phyloP scores from a whole-genome alignment of 2,888 invertebrate genomes.

The Tinea semifulvella region DNA sequence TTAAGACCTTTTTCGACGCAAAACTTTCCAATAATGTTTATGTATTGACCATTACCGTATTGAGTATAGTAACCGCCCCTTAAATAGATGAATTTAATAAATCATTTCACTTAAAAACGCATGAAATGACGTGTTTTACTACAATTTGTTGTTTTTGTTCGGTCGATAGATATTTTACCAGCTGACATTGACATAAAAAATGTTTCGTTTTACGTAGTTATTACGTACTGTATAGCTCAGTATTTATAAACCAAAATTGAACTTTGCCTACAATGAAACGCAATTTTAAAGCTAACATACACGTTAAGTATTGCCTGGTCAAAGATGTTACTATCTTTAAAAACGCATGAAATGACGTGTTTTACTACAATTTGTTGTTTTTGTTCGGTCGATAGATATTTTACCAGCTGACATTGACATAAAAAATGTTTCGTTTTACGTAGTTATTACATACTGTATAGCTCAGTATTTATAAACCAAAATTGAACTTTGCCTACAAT shows the following conservation, averaged over 20 bases:
- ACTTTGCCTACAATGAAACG: no score
- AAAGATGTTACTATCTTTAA: no score
- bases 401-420: slow-evolving; percentile 8
- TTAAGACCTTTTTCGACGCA: not conserved
- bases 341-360: slow-evolving; percentile 8
- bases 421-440: not conserved
- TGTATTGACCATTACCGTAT: not conserved
- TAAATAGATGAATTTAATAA: not conserved
- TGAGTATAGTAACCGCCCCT: not conserved
- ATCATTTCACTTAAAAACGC: slow-evolving; percentile 1
- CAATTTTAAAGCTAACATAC: no score
- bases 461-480: no score
- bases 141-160: not conserved
- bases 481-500: no score
- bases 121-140: slow-evolving; percentile 7
- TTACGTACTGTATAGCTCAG: no score
- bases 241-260: no score
- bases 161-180: slow-evolving; percentile 1
- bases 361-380: not conserved
- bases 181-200: slow-evolving; percentile 1
- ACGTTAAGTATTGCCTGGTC: no score
- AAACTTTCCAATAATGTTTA: no score
- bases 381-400: not conserved
- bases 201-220: no score
- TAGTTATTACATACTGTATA: no score